Percentiles rank a stretch among this genome's conserved stretches.
Evolutionary conservation across 2,113 vertebrate species (phyloP).

Genomic region (Siniperca chuatsi): DNA sequence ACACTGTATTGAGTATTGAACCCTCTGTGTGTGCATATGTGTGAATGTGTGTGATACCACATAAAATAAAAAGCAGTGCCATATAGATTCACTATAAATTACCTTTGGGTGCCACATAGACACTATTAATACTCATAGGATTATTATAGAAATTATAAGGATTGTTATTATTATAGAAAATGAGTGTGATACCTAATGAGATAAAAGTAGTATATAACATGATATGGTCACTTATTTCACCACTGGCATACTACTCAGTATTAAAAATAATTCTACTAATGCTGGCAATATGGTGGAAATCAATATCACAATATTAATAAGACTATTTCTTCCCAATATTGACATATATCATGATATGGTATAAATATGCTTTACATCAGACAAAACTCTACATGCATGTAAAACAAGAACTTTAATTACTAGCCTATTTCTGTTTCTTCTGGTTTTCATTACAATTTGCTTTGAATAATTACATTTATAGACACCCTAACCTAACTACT

Average conservation of each 20-base stretch:
- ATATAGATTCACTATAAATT: neutral
- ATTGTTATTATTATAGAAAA: neutral
- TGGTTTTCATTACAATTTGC: neutral
- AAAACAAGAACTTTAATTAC: neutral
- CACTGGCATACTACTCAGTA: neutral
- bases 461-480: neutral
- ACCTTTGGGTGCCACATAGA: neutral
- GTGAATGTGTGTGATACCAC: neutral
- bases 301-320: neutral
- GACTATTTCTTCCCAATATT: neutral
- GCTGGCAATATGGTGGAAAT: neutral
- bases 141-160: neutral
- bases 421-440: neutral
- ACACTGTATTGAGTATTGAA: slow-evolving; percentile 14
- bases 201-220: neutral
- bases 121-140: neutral
- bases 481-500: neutral
- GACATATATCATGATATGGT: no score
- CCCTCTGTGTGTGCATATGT: slow-evolving; percentile 2
- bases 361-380: neutral
- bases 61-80: neutral
- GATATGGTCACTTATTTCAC: no score
- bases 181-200: neutral
- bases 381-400: neutral
- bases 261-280: neutral